Conservation (phyloP, 1,140 invertebrate genomes). For the Aphaenogaster floridana region DNA sequence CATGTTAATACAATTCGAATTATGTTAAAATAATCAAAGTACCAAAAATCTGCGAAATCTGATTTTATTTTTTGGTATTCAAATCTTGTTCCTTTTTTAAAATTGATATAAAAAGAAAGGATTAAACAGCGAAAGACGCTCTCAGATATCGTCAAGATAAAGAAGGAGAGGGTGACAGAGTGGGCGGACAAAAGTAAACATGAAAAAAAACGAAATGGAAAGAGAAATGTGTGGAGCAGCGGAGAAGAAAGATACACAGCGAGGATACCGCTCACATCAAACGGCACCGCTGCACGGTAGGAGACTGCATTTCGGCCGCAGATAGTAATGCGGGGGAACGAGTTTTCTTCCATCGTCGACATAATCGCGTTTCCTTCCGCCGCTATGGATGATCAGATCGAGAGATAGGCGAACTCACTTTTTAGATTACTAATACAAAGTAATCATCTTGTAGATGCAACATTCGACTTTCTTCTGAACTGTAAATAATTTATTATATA, state of each 20-base stretch:
- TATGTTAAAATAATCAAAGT: not conserved
- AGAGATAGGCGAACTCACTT: not conserved
- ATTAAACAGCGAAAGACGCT: not conserved
- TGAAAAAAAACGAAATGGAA: conserved; percentile 55
- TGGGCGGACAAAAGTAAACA: conserved; percentile 17
- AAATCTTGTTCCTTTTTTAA: not conserved
- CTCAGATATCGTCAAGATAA: conserved; percentile 11
- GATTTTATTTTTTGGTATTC: conserved; percentile 14
- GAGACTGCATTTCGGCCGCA: conserved; percentile 77
- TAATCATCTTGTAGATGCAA: not conserved
- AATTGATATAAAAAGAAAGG: conserved; percentile 8
- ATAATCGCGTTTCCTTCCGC: conserved; percentile 69
- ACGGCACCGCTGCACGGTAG: conserved; percentile 77
- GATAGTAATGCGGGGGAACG: conserved; percentile 76
- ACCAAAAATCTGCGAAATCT: not conserved
- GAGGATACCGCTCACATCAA: conserved; percentile 76
- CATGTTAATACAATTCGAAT: not conserved
- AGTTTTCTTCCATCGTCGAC: conserved; percentile 75
- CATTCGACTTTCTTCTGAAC: not conserved
- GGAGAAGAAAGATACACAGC: conserved; percentile 68
- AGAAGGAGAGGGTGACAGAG: conserved; percentile 12
- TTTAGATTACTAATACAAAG: not conserved
- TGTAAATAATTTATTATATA: not conserved
- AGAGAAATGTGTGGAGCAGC: conserved; percentile 69
- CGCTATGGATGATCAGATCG: conserved; percentile 40